These are phyloP conservation scores for Alentia gelatinosa DNA, from an alignment of 2,888 invertebrate species.

Conservation along the genomic window DNA sequence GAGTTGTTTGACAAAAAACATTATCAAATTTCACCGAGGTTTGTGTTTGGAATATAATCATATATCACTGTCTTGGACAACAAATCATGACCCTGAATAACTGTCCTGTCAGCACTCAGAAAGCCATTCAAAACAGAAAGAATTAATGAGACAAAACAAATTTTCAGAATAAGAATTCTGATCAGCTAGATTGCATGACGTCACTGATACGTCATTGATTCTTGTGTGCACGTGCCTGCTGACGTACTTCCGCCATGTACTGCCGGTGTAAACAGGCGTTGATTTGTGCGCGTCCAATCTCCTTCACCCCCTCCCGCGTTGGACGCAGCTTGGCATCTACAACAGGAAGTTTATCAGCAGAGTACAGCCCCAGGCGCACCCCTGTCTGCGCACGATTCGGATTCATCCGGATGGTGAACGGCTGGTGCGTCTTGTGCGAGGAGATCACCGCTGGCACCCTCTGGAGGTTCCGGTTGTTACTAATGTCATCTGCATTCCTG, in stretches of 20 bases:
- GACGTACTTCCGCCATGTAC: constrained; percentile 63
- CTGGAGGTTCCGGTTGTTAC: neutral
- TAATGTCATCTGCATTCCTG: neutral
- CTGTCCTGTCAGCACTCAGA: no score
- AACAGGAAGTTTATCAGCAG: constrained; percentile 66
- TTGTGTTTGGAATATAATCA: neutral
- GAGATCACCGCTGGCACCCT: neutral
- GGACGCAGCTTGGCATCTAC: constrained; percentile 51
- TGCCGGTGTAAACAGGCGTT: constrained; percentile 64
- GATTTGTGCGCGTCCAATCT: constrained; percentile 59
- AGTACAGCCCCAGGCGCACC: constrained; percentile 78
- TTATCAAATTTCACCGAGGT: neutral
- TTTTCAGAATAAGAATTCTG: no score
- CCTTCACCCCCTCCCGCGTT: neutral
- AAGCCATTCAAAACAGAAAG: no score
- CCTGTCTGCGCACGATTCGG: constrained; percentile 76
- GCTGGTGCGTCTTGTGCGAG: constrained; percentile 74
- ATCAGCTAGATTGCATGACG: neutral
- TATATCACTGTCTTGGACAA: neutral
- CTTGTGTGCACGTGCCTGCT: constrained; percentile 45
- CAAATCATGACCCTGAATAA: neutral
- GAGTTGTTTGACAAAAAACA: neutral
- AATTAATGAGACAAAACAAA: no score
- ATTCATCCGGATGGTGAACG: constrained; percentile 77
- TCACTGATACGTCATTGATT: constrained; percentile 26